Conservation (phyloP, 2,113 vertebrate species). For the Salvelinus sp. region DNA sequence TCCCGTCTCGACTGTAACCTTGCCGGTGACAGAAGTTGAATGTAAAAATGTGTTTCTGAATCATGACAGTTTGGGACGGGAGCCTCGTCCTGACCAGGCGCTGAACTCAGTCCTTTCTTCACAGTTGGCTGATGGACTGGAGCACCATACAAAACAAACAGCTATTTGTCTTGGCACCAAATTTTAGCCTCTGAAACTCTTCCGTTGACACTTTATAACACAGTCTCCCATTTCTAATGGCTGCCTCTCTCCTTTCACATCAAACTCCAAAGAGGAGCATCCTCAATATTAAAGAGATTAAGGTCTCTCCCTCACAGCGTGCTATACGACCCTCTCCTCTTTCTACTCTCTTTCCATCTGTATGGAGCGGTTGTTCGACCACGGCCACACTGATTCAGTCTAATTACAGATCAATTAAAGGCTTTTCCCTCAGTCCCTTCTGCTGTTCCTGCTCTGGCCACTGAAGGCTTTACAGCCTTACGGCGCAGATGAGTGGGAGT, state of each 20-base stretch:
- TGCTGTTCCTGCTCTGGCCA: conserved; percentile 60
- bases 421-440: conserved; percentile 69
- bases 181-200: conserved; percentile 42
- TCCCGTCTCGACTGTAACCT: conserved; percentile 49
- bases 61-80: conserved; percentile 49
- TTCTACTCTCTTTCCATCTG: conserved; percentile 23
- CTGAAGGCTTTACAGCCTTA: conserved; percentile 68
- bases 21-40: conserved; percentile 35
- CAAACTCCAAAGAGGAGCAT: conserved; percentile 33
- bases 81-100: conserved; percentile 41
- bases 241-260: conserved; percentile 22
- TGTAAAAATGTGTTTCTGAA: conserved; percentile 43
- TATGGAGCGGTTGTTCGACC: conserved; percentile 62
- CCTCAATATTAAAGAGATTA: conserved; percentile 48
- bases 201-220: conserved; percentile 57
- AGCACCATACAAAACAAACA: background rate
- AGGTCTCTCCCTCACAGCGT: conserved; percentile 16
- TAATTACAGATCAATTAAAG: conserved; percentile 91
- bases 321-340: conserved; percentile 6
- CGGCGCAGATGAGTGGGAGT: conserved; percentile 72
- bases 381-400: conserved; percentile 70
- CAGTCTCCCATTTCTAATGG: conserved; percentile 24
- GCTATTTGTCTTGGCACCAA: background rate
- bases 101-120: conserved; percentile 29
- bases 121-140: background rate